Conservation (phyloP, 2,113 vertebrate species). For the Nothobranchius furzeri region DNA sequence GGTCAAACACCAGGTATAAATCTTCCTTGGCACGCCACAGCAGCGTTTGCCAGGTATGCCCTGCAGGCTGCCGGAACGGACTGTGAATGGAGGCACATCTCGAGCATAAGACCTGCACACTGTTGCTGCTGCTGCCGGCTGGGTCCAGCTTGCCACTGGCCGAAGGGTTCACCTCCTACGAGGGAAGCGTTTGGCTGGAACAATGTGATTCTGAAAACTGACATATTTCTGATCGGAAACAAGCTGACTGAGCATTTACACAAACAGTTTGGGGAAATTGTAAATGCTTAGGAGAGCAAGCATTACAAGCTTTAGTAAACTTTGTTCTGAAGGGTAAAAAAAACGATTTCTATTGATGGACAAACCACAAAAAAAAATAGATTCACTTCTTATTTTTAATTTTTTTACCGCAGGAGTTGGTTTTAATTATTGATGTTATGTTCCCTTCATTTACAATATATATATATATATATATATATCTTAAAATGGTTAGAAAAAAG, state of each 20-base stretch:
- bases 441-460: too few species aligned
- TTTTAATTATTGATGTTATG: too few species aligned
- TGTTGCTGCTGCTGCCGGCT: conserved; percentile 77
- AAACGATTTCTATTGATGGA: too few species aligned
- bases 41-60: conserved; percentile 85
- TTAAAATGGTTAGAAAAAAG: too few species aligned
- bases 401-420: too few species aligned
- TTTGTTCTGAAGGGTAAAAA: too few species aligned
- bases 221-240: conserved; percentile 80
- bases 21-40: conserved; percentile 86
- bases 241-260: conserved; percentile 72
- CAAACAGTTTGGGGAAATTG: conserved; percentile 12
- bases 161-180: conserved; percentile 86
- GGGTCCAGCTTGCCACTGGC: conserved; percentile 84
- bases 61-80: conserved; percentile 84
- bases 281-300: conserved; percentile 47
- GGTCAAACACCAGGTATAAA: conserved; percentile 96
- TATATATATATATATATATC: too few species aligned
- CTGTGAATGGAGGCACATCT: conserved; percentile 79
- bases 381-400: too few species aligned
- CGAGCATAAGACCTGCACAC: conserved; percentile 81
- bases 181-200: conserved; percentile 87
- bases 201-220: conserved; percentile 77
- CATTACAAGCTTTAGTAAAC: conserved; percentile 10
- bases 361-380: too few species aligned